Evolutionary conservation across 2,888 invertebrate species (phyloP), one percentile per base, ranked within the genome.

Genomic region (Trachelus tabidus): DNA sequence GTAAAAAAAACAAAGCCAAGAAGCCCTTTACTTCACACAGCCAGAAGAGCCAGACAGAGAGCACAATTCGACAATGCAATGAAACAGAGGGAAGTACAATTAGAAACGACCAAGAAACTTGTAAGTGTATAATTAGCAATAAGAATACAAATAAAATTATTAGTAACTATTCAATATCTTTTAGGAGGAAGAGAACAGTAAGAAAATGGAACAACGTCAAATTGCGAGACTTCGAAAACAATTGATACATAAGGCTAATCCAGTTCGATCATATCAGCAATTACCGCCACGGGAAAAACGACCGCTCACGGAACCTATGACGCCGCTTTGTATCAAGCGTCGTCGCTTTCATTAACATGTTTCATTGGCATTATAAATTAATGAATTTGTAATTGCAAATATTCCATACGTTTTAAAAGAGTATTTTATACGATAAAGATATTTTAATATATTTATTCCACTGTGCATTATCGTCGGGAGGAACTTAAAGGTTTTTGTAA

Each of bases 181-280:
- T 75, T 75, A 73, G 56, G 77, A 86, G 85, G 79, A 80, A 73
- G 80, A 79, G 75, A 75, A 73, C 12, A 79, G 71, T 31, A 77
- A 82, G 35, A 83, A 79, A 12, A 76, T 78, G 33, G 85, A 85
- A 34, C 75, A 84, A n/a, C 76, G 80, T 37, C 83, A 85, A 76
- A 81, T 81, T 12, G 75, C 77, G 1, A 69, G 69, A 9, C 37
- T 87, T 11, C 83, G 87, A 69, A 83, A 78, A 34, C 33, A 79
- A 75, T 78, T 78, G 23, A 81, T 85, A 34, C 83, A 83, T 77
- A 87, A 85, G 75, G 82, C 85, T 23, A 81, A 83, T 73, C 86
- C 87, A 0, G 79, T 87, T 68, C 83, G 79, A 9, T 82, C 80
- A 71, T 87, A 82, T 75, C 84, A 81, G 33, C n/a, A 34, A 0